A percentile compares a stretch with the other conserved stretches of the same genome.
Evolutionary conservation across 2,888 invertebrate species (phyloP).

Genomic region (Nephrotoma appendiculata): DNA sequence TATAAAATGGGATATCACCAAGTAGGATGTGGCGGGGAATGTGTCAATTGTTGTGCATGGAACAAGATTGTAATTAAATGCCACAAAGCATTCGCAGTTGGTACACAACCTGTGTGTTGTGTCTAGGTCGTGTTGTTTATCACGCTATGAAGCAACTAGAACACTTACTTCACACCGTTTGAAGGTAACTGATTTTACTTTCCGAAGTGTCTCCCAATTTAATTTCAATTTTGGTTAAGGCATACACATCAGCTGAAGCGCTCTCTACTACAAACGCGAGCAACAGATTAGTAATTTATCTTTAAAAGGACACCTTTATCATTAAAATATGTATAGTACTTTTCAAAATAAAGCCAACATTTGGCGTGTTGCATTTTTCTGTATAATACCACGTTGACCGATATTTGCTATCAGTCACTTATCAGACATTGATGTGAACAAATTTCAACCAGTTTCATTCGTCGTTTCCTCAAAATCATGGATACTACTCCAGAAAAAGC

Average conservation of each 20-base stretch:
- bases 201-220: constrained; percentile 84
- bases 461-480: no score
- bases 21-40: constrained; percentile 68
- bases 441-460: no score
- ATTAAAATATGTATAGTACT: no score
- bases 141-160: constrained; percentile 59
- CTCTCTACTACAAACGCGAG: no score
- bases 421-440: no score
- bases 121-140: constrained; percentile 88
- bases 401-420: no score
- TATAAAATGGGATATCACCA: constrained; percentile 69
- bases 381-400: no score
- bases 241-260: no score
- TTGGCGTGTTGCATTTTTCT: constrained; percentile 48
- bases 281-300: no score
- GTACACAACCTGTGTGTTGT: constrained; percentile 96
- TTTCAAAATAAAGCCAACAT: constrained; percentile 23
- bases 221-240: constrained; percentile 90
- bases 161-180: constrained; percentile 83
- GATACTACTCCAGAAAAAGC: no score
- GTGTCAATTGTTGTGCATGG: constrained; percentile 62
- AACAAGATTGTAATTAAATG: constrained; percentile 72
- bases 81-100: constrained; percentile 80
- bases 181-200: no score
- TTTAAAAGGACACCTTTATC: no score